Evolutionary conservation across 2,113 vertebrate genomes (phyloP).

Genomic region (Grammomys dolichurus): DNA sequence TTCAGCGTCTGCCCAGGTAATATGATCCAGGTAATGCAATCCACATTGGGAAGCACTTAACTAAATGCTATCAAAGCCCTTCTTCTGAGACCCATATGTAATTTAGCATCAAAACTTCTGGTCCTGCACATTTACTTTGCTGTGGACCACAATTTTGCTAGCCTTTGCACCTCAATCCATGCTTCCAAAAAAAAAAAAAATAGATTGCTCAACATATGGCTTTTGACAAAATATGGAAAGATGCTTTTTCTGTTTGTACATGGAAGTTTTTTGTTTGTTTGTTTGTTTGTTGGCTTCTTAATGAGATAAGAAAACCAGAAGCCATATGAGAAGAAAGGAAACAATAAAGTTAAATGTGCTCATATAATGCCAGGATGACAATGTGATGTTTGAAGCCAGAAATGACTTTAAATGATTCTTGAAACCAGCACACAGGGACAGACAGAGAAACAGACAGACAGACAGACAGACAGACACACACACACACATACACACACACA

Average conservation of each 20-base stretch:
- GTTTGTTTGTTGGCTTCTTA: neutral
- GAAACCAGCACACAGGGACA: neutral
- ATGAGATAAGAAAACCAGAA: constrained; percentile 36
- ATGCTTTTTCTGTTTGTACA: constrained; percentile 30
- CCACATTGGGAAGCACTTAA: neutral
- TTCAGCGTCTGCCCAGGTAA: neutral
- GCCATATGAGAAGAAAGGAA: neutral
- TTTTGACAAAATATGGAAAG: constrained; percentile 30
- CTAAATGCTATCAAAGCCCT: neutral
- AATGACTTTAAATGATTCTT: constrained; percentile 15
- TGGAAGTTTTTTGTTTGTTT: neutral
- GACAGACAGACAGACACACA: neutral
- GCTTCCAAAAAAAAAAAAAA: neutral
- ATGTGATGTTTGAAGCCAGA: neutral
- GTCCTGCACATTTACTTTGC: neutral
- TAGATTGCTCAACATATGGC: neutral
- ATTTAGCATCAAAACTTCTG: neutral
- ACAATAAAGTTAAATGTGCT: neutral
- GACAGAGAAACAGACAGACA: too few species aligned
- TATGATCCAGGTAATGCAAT: neutral
- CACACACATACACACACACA: neutral
- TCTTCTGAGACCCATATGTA: neutral
- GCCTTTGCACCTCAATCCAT: neutral
- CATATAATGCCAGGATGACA: neutral
- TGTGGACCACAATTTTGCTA: constrained; percentile 16